Evolutionary conservation across 2,888 invertebrate genomes (phyloP).

Genomic region (Tachystola acroxantha): DNA sequence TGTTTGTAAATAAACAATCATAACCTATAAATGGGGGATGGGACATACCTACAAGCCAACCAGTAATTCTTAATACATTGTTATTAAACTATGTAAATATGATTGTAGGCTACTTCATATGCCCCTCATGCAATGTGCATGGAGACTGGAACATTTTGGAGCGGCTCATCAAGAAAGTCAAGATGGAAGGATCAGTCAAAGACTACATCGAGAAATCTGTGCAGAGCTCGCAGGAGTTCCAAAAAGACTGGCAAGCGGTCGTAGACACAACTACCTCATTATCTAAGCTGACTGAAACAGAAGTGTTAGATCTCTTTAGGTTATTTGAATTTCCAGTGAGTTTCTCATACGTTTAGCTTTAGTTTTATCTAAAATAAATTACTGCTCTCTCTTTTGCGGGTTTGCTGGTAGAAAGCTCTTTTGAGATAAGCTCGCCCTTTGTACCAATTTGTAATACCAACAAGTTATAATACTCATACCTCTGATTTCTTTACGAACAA

Average conservation of each 20-base stretch:
- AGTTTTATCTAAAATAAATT: too few relatives aligned
- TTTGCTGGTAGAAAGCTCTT: too few relatives aligned
- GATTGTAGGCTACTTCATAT: conserved; percentile 82
- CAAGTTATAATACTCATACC: too few relatives aligned
- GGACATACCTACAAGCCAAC: too few relatives aligned
- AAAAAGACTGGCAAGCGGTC: conserved; percentile 65
- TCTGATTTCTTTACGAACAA: too few relatives aligned
- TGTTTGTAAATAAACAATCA: conserved; percentile 9
- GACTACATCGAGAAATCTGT: conserved; percentile 51
- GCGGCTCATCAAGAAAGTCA: conserved; percentile 64
- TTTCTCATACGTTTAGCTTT: conserved; percentile 41
- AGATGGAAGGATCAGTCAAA: conserved; percentile 45
- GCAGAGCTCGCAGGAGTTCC: conserved; percentile 50
- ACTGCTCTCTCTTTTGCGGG: too few relatives aligned
- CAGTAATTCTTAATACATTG: too few relatives aligned
- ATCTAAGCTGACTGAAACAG: conserved; percentile 55
- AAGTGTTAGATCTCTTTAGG: conserved; percentile 61
- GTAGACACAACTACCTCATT: conserved; percentile 58
- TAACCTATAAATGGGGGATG: not conserved
- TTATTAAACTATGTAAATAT: too few relatives aligned
- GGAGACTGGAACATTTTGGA: conserved; percentile 82
- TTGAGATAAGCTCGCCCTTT: too few relatives aligned
- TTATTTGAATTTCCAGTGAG: conserved; percentile 80
- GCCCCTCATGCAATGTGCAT: conserved; percentile 82
- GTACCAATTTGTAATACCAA: too few relatives aligned